Percentiles rank a stretch among this genome's conserved stretches.
phyloP scores from a whole-genome alignment of 2,797 vertebrate species.

The Halcyon chelicuti region DNA sequence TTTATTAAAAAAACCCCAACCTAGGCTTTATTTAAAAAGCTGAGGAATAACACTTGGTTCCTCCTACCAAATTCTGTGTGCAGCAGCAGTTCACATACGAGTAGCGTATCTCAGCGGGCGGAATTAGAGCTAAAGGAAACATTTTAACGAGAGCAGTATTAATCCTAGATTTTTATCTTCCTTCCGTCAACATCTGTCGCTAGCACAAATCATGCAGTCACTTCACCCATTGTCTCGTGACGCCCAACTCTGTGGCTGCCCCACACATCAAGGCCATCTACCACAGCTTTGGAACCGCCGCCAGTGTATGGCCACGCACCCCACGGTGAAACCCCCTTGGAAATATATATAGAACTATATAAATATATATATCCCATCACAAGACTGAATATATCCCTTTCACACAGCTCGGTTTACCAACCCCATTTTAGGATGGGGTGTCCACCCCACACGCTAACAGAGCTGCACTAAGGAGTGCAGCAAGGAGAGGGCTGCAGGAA shows the following conservation, averaged over 20 bases:
- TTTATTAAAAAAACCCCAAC: neutral
- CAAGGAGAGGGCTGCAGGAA: neutral
- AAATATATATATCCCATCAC: neutral
- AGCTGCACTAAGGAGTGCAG: neutral
- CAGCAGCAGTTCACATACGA: neutral
- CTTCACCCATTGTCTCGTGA: neutral
- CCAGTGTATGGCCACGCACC: fast-evolving
- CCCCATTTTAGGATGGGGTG: neutral
- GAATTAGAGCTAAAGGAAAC: slow-evolving; percentile 27
- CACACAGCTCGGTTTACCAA: neutral
- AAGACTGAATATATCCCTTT: neutral
- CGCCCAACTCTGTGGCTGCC: neutral
- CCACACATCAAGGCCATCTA: neutral
- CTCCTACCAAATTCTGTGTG: neutral
- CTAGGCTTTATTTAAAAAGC: neutral
- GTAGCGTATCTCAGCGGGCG: neutral
- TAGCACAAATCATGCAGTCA: neutral
- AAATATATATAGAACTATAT: fast-evolving
- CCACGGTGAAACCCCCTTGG: fast-evolving
- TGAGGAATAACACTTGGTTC: neutral
- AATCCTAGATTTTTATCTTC: slow-evolving; percentile 40
- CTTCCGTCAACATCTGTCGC: neutral
- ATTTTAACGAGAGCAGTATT: neutral
- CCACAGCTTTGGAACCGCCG: neutral
- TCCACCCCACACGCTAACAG: no score